Base-by-base conservation (phyloP, 2,888 invertebrate genomes). In the Caenorhabditis auriculariae region DNA sequence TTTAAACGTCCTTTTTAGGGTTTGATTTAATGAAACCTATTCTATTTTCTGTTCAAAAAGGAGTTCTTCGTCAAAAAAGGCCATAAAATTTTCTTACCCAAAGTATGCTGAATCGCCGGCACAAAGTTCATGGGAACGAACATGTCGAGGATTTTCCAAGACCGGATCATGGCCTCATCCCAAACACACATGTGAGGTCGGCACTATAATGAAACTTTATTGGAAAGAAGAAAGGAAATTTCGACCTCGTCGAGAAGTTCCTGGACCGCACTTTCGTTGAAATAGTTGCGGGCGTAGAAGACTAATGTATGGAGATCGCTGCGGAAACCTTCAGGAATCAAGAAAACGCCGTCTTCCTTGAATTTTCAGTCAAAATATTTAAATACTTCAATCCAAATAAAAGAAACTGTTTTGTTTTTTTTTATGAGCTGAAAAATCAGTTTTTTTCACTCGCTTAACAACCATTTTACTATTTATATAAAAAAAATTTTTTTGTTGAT, bases 81-180 rank as follows among this genome's bases (percentile, higher is more conserved):
- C n/a, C n/a, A n/a, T n/a, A n/a, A n/a, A n/a, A n/a, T n/a, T n/a
- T n/a, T n/a, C n/a, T n/a, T n/a, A n/a, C n/a, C n/a, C n/a, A n/a
- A n/a, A n/a, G n/a, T n/a, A n/a, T n/a, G n/a, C n/a, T n/a, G n/a
- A n/a, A n/a, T n/a, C n/a, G n/a, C n/a, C n/a, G n/a, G n/a, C n/a
- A n/a, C n/a, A n/a, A n/a, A n/a, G n/a, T n/a, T n/a, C 28, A 54
- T 87, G 0, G 92, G 92, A 67, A 93, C 84, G 83, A 93, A 92
- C 52, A 88, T 83, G 49, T 89, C 88, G 56, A 91, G 82, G 76
- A 88, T 86, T 61, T 87, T 85, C 55, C 90, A 83, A 0, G 81
- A 84, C 59, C 75, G 70, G 72, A 82, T 81, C 47, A 86, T 70
- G 12, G 66, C 84, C 4, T 84, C 82, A 46, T 85, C 85, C 84